Evolutionary conservation across 92 coral and sea anemone species (phyloP).

Genomic region (Zoanthus sansibaricus): DNA sequence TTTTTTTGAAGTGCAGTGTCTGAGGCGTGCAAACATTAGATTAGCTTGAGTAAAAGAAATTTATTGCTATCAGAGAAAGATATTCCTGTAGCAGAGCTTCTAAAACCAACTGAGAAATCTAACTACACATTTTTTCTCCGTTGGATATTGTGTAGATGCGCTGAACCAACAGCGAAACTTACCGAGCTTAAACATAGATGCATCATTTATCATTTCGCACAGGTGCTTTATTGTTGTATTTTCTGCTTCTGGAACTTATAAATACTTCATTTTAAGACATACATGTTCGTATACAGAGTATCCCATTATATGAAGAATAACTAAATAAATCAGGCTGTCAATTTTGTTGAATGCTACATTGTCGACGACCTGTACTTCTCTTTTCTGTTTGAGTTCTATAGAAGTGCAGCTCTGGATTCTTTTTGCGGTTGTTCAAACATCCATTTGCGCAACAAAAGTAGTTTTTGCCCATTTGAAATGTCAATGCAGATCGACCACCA

Average conservation of each 20-base stretch:
- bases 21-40: constrained; percentile 6
- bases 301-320: too few species aligned
- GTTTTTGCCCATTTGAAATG: too few species aligned
- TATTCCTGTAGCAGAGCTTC: constrained; percentile 26
- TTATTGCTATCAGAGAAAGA: constrained; percentile 26
- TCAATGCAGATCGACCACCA: too few species aligned
- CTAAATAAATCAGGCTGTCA: too few species aligned
- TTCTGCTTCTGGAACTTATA: constrained; percentile 1
- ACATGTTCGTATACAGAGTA: too few species aligned
- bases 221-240: constrained; percentile 18
- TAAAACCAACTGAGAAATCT: constrained; percentile 1
- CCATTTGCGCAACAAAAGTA: too few species aligned
- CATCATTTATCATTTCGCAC: constrained; percentile 6
- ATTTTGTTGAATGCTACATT: too few species aligned
- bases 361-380: too few species aligned
- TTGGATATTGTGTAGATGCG: constrained; percentile 22
- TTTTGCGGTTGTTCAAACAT: too few species aligned
- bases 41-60: constrained; percentile 26
- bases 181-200: constrained; percentile 12
- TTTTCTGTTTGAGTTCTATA: too few species aligned
- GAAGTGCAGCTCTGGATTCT: too few species aligned
- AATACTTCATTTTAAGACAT: constrained; percentile 21
- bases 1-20: constrained; percentile 33
- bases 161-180: constrained; percentile 3
- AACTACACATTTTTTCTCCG: constrained; percentile 35